Evolutionary conservation across 1,140 invertebrate species (phyloP), one percentile per base, ranked within the genome.

Genomic region (Drosophila novamexicana): DNA sequence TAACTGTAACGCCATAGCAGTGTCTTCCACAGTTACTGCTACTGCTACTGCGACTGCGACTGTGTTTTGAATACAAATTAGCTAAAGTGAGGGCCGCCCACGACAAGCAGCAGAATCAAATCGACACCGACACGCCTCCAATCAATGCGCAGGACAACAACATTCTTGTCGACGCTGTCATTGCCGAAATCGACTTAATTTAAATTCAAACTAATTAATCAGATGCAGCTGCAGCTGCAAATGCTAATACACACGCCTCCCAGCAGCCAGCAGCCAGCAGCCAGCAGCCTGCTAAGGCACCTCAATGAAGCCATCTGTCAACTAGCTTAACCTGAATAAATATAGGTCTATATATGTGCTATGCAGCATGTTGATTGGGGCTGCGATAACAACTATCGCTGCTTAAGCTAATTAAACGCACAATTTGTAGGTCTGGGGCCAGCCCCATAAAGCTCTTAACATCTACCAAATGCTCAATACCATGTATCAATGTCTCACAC

Each of bases 151-250:
- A 53, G 47, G 54, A 76, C 75, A 57, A 57, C 72, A 70, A 62
- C 58, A 61, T 52, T 73, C 74, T 49, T 64, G 69, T 64, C 73
- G 73, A 49, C 73, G 73, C 70, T 69, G 56, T 75, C 65, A 62
- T 67, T 58, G 70, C 75, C 78, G 75, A 77, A 77, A 71, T 63
- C 59, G 77, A 77, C 77, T 88, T 88, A 81, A 89, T 88, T 88
- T 89, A 88, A 89, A 89, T 90, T 79, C 85, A 84, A 89, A 90
- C 77, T 90, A 89, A 89, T 89, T 90, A 89, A 90, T 89, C 84
- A 90, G 85, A 73, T 40, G 53, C 66, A 40, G 22, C 50, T 42
- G 32, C 18, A n/a, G 9, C 10, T 16, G 7, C 16, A 66, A 10
- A 6, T 29, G 29, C 36, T 8, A 1, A 50, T 14, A 9, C 61